phyloP scores from a whole-genome alignment of 2,797 vertebrate genomes.

The Megaceryle alcyon region DNA sequence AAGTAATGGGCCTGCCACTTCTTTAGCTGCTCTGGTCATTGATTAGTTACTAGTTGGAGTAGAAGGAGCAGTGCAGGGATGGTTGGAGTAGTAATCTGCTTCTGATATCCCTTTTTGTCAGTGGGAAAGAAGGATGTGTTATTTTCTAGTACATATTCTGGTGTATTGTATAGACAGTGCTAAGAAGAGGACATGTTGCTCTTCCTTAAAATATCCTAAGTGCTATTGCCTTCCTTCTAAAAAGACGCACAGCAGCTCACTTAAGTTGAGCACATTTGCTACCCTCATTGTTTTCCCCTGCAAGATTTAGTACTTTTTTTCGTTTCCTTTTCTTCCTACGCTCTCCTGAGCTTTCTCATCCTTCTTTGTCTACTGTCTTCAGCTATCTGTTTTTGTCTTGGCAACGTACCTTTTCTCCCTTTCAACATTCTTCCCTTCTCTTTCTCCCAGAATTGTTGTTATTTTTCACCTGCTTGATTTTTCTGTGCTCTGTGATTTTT shows the following conservation, averaged over 20 bases:
- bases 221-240: neutral
- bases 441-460: neutral
- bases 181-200: neutral
- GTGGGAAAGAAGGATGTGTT: neutral
- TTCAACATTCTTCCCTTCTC: neutral
- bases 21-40: neutral
- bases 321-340: conserved; percentile 9
- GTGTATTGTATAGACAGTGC: neutral
- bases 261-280: neutral
- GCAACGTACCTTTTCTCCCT: neutral
- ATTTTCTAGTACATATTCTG: neutral
- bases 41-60: neutral
- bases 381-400: neutral
- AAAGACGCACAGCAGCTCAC: neutral
- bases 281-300: neutral
- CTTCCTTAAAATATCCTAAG: neutral
- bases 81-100: neutral
- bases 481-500: neutral
- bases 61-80: neutral
- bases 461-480: neutral
- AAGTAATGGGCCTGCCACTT: neutral
- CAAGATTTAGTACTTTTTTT: neutral
- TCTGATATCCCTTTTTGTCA: neutral
- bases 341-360: conserved; percentile 13
- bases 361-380: conserved; percentile 39